A percentile compares a stretch with the other conserved stretches of the same genome.
These are phyloP conservation scores for Leucoptera coffeella DNA, from an alignment of 2,888 invertebrate species.

Conservation along the genomic window DNA sequence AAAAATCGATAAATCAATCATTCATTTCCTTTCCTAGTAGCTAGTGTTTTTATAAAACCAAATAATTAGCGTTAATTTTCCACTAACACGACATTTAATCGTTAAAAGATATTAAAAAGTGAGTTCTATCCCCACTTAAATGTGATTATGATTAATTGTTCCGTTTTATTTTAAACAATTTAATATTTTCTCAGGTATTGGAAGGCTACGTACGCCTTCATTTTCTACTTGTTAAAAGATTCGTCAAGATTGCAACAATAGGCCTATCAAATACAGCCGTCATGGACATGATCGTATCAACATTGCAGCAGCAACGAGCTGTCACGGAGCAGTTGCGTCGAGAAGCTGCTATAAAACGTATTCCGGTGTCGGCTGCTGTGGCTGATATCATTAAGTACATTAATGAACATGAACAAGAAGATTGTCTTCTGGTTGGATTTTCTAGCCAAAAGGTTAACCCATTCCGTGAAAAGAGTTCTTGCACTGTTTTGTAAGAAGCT, in stretches of 20 bases:
- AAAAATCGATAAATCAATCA: no score
- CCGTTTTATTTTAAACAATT: no score
- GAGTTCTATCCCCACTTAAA: no score
- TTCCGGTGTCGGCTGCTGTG: constrained; percentile 85
- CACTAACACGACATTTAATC: no score
- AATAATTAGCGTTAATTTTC: no score
- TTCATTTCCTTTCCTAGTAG: no score
- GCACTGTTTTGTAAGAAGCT: constrained; percentile 72
- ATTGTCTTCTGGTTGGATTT: constrained; percentile 89
- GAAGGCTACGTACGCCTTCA: constrained; percentile 24
- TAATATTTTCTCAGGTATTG: constrained; percentile 2
- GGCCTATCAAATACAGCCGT: constrained; percentile 84
- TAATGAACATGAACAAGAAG: constrained; percentile 86
- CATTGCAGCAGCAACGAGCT: constrained; percentile 88
- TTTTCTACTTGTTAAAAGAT: no score
- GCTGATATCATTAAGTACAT: constrained; percentile 89
- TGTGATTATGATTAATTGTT: no score
- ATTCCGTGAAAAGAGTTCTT: constrained; percentile 89
- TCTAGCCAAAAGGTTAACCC: constrained; percentile 93
- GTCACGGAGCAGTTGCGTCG: constrained; percentile 89
- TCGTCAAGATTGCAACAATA: constrained; percentile 56
- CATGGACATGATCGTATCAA: constrained; percentile 91
- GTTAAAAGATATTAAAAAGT: no score
- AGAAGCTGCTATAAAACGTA: constrained; percentile 82
- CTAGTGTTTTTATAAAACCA: no score